Evolutionary conservation across 2,888 invertebrate genomes (phyloP).

Genomic region (Nomada hirtipes): DNA sequence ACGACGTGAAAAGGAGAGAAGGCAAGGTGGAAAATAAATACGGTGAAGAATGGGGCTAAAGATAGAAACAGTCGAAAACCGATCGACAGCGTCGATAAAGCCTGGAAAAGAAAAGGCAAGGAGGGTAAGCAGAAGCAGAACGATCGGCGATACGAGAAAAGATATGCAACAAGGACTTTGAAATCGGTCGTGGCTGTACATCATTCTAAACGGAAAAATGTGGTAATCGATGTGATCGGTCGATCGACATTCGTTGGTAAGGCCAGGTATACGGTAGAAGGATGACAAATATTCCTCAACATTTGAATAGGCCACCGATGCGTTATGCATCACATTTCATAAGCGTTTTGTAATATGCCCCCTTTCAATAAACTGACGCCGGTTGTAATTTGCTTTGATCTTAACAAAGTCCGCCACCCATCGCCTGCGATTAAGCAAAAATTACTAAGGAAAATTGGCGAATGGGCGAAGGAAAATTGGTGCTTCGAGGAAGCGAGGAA

Average conservation of each 20-base stretch:
- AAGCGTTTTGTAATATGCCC: background rate
- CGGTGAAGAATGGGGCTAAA: constrained; percentile 35
- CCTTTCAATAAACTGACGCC: background rate
- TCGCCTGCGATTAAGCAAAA: too few relatives aligned
- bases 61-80: constrained; percentile 28
- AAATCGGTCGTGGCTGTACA: constrained; percentile 38
- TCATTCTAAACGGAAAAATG: constrained; percentile 35
- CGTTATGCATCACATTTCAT: constrained; percentile 12
- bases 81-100: constrained; percentile 30
- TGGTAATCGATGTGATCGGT: constrained; percentile 25
- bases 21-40: constrained; percentile 10
- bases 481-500: too few relatives aligned
- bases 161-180: constrained; percentile 53
- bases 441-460: too few relatives aligned
- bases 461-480: too few relatives aligned
- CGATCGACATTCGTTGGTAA: constrained; percentile 31
- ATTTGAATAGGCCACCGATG: background rate
- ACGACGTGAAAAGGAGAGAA: too few relatives aligned
- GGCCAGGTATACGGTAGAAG: background rate
- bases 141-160: constrained; percentile 44
- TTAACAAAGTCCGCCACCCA: too few relatives aligned
- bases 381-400: background rate
- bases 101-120: constrained; percentile 29
- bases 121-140: constrained; percentile 55
- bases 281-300: constrained; percentile 21